Conservation (phyloP, 2,888 invertebrate species). For the Sipunculus nudus region DNA sequence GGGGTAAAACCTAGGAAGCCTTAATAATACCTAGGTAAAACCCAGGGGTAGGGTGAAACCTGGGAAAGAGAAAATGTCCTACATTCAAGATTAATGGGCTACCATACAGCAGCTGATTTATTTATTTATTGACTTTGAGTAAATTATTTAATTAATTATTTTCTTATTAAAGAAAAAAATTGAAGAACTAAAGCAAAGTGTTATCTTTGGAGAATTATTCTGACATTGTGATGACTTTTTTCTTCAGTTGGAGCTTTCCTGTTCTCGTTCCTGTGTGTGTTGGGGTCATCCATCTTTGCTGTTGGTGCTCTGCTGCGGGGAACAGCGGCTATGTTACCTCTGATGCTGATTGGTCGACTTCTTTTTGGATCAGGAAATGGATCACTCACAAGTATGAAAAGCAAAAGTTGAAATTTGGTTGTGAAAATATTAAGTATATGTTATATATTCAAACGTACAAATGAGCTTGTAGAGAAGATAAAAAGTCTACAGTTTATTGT, state of each 20-base stretch:
- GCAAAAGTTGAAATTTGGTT: background rate
- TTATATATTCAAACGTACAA: too few species aligned
- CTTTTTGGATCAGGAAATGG: conserved; percentile 67
- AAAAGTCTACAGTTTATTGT: too few species aligned
- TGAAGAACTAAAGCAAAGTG: background rate
- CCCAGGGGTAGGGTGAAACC: too few species aligned
- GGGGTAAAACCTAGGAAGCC: too few species aligned
- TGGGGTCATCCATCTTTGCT: conserved; percentile 65
- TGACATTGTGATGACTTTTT: conserved; percentile 4
- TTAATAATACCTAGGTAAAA: too few species aligned
- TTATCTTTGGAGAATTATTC: background rate
- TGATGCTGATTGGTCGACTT: conserved; percentile 66
- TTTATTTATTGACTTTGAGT: too few species aligned
- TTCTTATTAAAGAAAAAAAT: background rate
- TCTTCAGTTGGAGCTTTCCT: conserved; percentile 63
- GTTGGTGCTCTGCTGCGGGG: conserved; percentile 59
- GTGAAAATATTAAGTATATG: too few species aligned
- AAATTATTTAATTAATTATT: background rate
- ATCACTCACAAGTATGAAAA: conserved; percentile 65
- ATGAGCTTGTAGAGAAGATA: too few species aligned
- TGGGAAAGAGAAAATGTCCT: too few species aligned
- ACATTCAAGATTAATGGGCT: too few species aligned
- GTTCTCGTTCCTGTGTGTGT: conserved; percentile 64
- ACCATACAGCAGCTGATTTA: too few species aligned
- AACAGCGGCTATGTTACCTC: conserved; percentile 61